phyloP scores from a whole-genome alignment of 1,140 invertebrate genomes.

The Drosophila micromelanica region DNA sequence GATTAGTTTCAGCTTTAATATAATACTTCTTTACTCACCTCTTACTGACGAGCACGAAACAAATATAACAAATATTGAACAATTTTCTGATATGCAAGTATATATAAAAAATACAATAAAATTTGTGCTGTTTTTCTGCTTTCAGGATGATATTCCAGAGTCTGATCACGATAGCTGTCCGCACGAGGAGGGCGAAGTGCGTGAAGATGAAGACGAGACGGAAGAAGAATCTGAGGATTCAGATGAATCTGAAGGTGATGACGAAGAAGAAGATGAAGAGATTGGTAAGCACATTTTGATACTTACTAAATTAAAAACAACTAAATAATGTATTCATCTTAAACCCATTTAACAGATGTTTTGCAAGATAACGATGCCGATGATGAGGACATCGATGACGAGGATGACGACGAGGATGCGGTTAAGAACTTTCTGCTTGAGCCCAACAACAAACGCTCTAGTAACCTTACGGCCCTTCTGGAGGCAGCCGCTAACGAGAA shows the following conservation, averaged over 20 bases:
- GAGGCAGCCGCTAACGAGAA: slow-evolving; percentile 89
- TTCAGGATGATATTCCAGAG: slow-evolving; percentile 79
- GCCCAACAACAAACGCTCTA: slow-evolving; percentile 68
- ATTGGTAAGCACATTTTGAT: slow-evolving; percentile 46
- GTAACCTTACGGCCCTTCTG: slow-evolving; percentile 74
- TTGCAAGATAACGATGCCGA: slow-evolving; percentile 81
- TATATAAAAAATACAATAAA: background rate
- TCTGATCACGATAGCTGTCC: slow-evolving; percentile 81
- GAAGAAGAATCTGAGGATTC: slow-evolving; percentile 81
- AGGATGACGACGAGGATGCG: slow-evolving; percentile 79
- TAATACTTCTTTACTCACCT: slow-evolving; percentile 31
- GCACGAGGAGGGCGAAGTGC: slow-evolving; percentile 68
- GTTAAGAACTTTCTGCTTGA: slow-evolving; percentile 74
- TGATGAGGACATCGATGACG: slow-evolving; percentile 82
- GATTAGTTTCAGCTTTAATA: slow-evolving; percentile 55
- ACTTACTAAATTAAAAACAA: background rate
- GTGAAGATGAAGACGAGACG: slow-evolving; percentile 70
- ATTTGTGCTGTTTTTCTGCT: slow-evolving; percentile 19
- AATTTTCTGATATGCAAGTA: background rate
- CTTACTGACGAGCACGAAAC: slow-evolving; percentile 31
- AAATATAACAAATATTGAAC: slow-evolving; percentile 13
- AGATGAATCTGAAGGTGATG: slow-evolving; percentile 78
- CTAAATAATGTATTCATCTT: background rate
- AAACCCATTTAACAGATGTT: slow-evolving; percentile 43
- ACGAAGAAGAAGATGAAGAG: slow-evolving; percentile 82